Evolutionary conservation across 2,888 invertebrate species (phyloP).

Genomic region (Lasius platythorax): DNA sequence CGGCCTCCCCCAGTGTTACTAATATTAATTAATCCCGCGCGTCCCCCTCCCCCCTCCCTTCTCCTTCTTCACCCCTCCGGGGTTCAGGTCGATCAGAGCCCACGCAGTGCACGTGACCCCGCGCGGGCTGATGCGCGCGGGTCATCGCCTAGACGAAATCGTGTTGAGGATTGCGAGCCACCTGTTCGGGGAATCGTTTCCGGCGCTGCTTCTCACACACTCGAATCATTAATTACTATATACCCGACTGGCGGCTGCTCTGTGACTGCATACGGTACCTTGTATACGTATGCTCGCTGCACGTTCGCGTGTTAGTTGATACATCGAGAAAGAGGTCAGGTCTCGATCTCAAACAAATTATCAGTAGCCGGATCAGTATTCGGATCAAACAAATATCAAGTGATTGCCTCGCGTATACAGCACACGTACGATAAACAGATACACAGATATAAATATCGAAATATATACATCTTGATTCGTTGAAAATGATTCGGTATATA

Average conservation of each 20-base stretch:
- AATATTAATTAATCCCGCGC: conserved; percentile 81
- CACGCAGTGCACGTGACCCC: conserved; percentile 60
- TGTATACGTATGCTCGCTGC: background rate
- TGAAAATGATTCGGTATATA: background rate
- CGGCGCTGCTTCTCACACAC: conserved; percentile 60
- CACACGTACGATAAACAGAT: conserved; percentile 30
- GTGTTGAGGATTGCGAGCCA: conserved; percentile 47
- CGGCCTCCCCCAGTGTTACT: conserved; percentile 78
- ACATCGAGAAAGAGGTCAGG: background rate
- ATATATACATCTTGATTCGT: conserved; percentile 4
- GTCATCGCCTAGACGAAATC: conserved; percentile 45
- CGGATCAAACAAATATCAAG: background rate
- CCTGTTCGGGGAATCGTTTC: conserved; percentile 64
- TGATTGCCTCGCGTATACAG: background rate
- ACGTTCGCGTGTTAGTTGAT: background rate
- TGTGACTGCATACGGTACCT: conserved; percentile 1
- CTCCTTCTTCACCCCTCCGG: background rate
- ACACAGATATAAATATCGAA: conserved; percentile 4
- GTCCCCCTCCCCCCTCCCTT: conserved; percentile 7
- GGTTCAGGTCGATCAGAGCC: conserved; percentile 34
- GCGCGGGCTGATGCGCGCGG: conserved; percentile 33
- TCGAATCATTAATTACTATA: conserved; percentile 59
- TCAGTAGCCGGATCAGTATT: conserved; percentile 20
- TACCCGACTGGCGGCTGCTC: background rate
- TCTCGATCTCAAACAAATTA: conserved; percentile 12